A percentile compares a stretch with the other conserved stretches of the same genome.
phyloP scores from a whole-genome alignment of 2,797 vertebrate species.

The Sebastes minor region DNA sequence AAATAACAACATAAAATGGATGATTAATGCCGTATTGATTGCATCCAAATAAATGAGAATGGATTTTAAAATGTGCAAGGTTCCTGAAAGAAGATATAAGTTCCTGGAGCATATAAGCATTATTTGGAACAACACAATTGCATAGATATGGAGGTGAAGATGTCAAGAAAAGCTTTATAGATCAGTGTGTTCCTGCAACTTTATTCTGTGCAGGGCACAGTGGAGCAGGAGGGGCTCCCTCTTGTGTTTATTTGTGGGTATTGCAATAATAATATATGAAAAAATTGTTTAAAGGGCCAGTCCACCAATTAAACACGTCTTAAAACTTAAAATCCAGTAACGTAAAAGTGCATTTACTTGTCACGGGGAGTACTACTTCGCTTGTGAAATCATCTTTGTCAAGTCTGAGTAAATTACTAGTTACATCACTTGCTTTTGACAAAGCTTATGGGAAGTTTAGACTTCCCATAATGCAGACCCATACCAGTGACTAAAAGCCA shows the following conservation, averaged over 20 bases:
- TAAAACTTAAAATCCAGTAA: background rate
- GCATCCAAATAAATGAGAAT: background rate
- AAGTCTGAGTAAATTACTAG: background rate
- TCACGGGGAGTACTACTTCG: background rate
- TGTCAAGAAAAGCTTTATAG: background rate
- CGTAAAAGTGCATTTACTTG: background rate
- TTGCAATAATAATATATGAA: background rate
- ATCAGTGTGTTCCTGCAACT: background rate
- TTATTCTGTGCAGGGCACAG: background rate
- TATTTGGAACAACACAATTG: background rate
- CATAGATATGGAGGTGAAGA: background rate
- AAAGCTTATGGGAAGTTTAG: too few relatives aligned
- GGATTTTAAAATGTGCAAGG: background rate
- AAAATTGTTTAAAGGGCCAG: background rate
- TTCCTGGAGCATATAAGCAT: background rate
- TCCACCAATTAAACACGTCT: background rate
- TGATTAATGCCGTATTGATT: background rate
- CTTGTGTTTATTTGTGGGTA: slow-evolving; percentile 40
- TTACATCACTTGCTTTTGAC: background rate
- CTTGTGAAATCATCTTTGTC: background rate
- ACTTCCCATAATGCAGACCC: too few relatives aligned
- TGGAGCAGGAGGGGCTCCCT: slow-evolving; percentile 14
- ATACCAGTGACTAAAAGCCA: background rate
- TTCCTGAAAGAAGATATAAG: background rate
- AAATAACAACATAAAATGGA: background rate